phyloP scores from a whole-genome alignment of 2,888 invertebrate species.

The Lepidocyrtoides sp. region DNA sequence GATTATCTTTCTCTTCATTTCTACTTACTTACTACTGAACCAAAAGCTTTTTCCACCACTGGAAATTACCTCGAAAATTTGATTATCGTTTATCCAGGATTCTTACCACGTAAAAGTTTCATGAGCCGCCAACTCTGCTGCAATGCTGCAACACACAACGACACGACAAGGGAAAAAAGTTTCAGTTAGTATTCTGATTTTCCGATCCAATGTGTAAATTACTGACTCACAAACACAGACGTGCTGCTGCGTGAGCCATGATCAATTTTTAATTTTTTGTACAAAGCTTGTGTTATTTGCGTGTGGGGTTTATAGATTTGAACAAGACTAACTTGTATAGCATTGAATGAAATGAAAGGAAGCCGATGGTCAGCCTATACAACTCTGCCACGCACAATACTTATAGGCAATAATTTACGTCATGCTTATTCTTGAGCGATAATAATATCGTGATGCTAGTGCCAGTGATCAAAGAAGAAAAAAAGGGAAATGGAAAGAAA shows the following conservation, averaged over 20 bases:
- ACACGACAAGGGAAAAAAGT: neutral
- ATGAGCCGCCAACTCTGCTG: neutral
- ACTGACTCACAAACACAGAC: constrained; percentile 76
- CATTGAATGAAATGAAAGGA: constrained; percentile 11
- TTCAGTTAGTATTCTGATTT: constrained; percentile 30
- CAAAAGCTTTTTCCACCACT: constrained; percentile 2
- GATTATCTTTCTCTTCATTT: constrained; percentile 19
- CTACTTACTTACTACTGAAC: neutral
- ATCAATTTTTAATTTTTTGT: constrained; percentile 80
- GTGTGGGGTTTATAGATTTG: neutral
- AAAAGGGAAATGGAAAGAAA: constrained; percentile 26
- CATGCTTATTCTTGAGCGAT: neutral
- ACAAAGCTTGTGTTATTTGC: constrained; percentile 13
- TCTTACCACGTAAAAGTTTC: neutral
- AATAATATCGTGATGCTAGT: neutral
- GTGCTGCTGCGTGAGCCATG: constrained; percentile 74
- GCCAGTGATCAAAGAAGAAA: neutral
- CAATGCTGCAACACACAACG: neutral
- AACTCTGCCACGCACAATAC: constrained; percentile 1
- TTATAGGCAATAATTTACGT: constrained; percentile 25
- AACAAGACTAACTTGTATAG: neutral
- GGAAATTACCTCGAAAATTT: constrained; percentile 41
- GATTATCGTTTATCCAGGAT: neutral
- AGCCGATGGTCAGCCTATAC: constrained; percentile 36
- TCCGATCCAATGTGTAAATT: constrained; percentile 79